These are phyloP conservation scores for Cryptus armator DNA, from an alignment of 2,888 invertebrate species.

Conservation along the genomic window DNA sequence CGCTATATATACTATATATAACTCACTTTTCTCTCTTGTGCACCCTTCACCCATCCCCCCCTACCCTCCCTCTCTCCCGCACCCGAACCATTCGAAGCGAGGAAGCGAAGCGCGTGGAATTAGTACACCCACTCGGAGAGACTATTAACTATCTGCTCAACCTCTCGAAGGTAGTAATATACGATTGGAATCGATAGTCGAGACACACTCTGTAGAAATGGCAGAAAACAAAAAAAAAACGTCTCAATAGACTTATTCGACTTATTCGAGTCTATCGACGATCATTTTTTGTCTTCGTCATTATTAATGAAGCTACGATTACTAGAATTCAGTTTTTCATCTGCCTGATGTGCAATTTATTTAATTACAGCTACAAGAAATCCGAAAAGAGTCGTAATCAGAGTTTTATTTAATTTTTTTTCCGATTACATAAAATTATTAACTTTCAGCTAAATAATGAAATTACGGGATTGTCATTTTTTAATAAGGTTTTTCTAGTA, in stretches of 20 bases:
- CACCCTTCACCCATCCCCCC: background rate
- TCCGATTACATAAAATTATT: too few relatives aligned
- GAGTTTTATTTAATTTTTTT: too few relatives aligned
- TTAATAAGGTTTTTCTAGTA: background rate
- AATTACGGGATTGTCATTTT: too few relatives aligned
- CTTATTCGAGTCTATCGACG: background rate
- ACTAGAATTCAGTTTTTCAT: too few relatives aligned
- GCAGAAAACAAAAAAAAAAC: background rate
- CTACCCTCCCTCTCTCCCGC: background rate
- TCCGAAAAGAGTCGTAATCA: too few relatives aligned
- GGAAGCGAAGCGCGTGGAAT: conserved; percentile 33
- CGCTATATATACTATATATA: background rate
- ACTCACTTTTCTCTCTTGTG: conserved; percentile 11
- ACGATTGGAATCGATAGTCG: conserved; percentile 25
- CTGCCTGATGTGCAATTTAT: too few relatives aligned
- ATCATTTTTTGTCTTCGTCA: background rate
- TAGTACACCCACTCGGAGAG: conserved; percentile 32
- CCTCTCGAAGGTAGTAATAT: conserved; percentile 10
- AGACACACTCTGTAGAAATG: conserved; percentile 1
- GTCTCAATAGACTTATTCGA: background rate
- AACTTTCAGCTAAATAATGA: too few relatives aligned
- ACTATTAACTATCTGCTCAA: conserved; percentile 12
- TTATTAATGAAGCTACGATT: background rate
- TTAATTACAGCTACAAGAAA: too few relatives aligned
- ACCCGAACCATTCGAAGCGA: background rate